These are phyloP conservation scores for Schizopygopsis malacanthus DNA, from an alignment of 2,797 vertebrate genomes.

Conservation along the genomic window DNA sequence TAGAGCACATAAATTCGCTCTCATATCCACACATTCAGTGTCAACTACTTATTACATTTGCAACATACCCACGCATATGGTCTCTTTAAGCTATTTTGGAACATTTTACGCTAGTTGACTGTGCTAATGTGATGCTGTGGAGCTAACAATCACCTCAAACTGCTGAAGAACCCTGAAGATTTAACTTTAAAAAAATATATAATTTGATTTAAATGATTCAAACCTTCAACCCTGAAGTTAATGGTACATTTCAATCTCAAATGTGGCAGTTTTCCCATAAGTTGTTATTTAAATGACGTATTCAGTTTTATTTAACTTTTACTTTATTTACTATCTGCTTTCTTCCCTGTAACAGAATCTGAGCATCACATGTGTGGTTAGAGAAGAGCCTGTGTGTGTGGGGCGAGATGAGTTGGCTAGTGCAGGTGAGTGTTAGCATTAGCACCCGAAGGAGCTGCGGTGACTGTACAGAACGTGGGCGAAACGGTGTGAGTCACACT, in stretches of 20 bases:
- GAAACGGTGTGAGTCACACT: conserved; percentile 39
- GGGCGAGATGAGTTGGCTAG: conserved; percentile 7
- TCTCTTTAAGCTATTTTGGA: background rate
- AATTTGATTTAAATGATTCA: conserved; percentile 12
- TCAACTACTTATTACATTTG: background rate
- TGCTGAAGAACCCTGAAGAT: background rate
- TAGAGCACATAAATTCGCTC: background rate
- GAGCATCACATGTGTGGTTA: background rate
- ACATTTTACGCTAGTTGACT: background rate
- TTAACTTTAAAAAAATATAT: background rate
- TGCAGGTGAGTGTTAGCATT: conserved; percentile 51
- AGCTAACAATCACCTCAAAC: background rate
- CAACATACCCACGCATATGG: background rate
- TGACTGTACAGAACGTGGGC: conserved; percentile 11
- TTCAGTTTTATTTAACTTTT: background rate
- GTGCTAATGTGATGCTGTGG: background rate
- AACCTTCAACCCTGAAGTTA: conserved; percentile 30
- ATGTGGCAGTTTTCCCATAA: conserved; percentile 5
- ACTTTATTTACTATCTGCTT: background rate
- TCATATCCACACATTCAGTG: background rate
- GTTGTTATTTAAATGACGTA: conserved; percentile 42
- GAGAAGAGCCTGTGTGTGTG: conserved; percentile 1
- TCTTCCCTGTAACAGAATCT: background rate
- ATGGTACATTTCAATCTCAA: conserved; percentile 35
- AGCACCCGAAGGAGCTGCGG: conserved; percentile 25